Evolutionary conservation across 2,797 vertebrate species (phyloP), one percentile per base, ranked within the genome.

Genomic region (Neopelma chrysocephalum): DNA sequence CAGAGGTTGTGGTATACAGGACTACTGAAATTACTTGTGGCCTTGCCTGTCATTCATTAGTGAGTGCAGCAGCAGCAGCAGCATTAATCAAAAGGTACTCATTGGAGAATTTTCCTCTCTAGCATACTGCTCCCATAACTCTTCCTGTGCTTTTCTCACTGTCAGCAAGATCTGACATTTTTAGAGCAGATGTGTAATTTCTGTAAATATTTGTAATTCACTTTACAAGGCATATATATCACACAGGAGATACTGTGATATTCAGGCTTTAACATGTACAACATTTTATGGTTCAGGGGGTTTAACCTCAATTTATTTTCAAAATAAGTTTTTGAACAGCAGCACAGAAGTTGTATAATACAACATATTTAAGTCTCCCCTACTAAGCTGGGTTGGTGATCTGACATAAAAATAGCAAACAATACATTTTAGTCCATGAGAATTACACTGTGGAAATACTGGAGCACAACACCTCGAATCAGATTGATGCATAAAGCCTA

Each of bases 171-270:
- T 62, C 40, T 94, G 92, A 76, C 5, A 1, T 79, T 93, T 96
- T 86, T 83, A 93, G 73, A 94, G 69, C 76, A 94, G 82, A 86
- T 82, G 43, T 83, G 69, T 88, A 84, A 94, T 92, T 94, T 94
- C 84, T 84, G 87, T 66, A 95, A 94, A 94, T 91, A 91, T 53
- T 71, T 81, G 40, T 91, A 93, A 88, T 88, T 89, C 25, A n/a
- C 69, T 91, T 77, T 87, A 62, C 25, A 61, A 62, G 40, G 53
- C 7, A 0, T 75, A 29, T 66, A 31, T 38, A 70, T 60, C 62
- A 80, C 1, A 1, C 29, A 77, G 68, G 68, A 89, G 57, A 75
- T 57, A 43, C 19, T 66, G 3, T 26, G 56, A 66, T 87, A 70
- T 56, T 83, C 27, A 56, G 61, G 16, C 57, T 90, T 87, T 75